These are phyloP conservation scores for Lumbricus terrestris DNA, from an alignment of 2,888 invertebrate species.

Conservation along the genomic window DNA sequence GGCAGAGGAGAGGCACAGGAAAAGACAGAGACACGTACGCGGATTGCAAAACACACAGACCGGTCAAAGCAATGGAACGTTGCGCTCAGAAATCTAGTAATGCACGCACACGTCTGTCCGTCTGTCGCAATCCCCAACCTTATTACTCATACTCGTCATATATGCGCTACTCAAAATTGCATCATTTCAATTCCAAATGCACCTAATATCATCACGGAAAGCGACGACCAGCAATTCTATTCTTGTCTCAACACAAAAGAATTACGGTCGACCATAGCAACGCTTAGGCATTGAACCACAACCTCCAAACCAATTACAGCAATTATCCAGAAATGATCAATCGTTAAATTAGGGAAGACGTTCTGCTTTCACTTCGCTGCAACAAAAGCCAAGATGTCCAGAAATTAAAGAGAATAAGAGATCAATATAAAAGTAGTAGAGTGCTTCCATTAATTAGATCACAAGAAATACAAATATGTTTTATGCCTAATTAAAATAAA, in stretches of 20 bases:
- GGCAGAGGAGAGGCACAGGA: too few species aligned
- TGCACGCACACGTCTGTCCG: background rate
- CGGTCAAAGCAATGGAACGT: background rate
- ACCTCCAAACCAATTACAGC: background rate
- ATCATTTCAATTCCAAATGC: slow-evolving; percentile 3
- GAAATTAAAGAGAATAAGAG: background rate
- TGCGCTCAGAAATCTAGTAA: background rate
- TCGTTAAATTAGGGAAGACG: background rate
- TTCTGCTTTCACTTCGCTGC: background rate
- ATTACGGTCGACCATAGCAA: background rate
- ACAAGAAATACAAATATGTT: background rate
- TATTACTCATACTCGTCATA: background rate
- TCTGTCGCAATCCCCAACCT: background rate
- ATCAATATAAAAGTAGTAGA: background rate
- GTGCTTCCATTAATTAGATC: background rate
- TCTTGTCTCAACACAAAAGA: background rate
- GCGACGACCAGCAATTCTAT: background rate
- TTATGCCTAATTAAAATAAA: background rate
- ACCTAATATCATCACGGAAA: background rate
- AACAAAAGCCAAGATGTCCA: background rate
- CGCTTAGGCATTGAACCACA: background rate
- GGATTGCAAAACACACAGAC: background rate
- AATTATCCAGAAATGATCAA: background rate
- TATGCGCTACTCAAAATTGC: background rate
- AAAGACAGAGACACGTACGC: background rate